phyloP scores from a whole-genome alignment of 2,888 invertebrate genomes.

The Dicycla oo region DNA sequence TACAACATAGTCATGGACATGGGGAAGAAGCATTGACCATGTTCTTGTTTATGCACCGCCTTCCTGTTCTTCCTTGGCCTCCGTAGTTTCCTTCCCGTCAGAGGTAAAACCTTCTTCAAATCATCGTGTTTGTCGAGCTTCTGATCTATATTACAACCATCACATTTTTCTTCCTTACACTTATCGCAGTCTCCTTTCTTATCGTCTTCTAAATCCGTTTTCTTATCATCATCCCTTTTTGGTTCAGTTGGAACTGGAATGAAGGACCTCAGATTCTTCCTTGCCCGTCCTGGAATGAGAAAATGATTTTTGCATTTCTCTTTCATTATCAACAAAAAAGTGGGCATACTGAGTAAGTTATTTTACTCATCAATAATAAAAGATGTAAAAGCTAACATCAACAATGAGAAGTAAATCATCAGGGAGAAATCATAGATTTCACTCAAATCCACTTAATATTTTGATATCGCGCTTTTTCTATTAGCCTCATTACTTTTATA shows the following conservation, averaged over 20 bases:
- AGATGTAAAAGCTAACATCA: not conserved
- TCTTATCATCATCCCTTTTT: slow-evolving; percentile 81
- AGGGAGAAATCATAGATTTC: slow-evolving; percentile 3
- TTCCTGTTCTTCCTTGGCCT: slow-evolving; percentile 86
- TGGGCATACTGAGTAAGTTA: not conserved
- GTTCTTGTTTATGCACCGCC: slow-evolving; percentile 80
- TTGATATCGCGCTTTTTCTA: not conserved
- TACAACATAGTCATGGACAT: slow-evolving; percentile 96
- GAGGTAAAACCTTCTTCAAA: slow-evolving; percentile 74
- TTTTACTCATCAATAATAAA: not conserved
- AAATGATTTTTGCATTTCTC: slow-evolving; percentile 1
- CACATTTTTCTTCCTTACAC: slow-evolving; percentile 81
- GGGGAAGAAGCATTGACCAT: slow-evolving; percentile 92
- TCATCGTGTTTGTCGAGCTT: slow-evolving; percentile 82
- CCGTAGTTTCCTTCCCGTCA: slow-evolving; percentile 76
- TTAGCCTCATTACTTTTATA: not conserved
- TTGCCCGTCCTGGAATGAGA: slow-evolving; percentile 81
- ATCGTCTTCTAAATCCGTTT: slow-evolving; percentile 77
- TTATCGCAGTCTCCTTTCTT: slow-evolving; percentile 81
- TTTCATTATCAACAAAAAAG: not conserved
- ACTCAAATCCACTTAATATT: not conserved
- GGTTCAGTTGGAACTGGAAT: slow-evolving; percentile 84
- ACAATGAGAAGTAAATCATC: slow-evolving; percentile 5
- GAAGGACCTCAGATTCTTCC: slow-evolving; percentile 85
- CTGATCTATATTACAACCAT: slow-evolving; percentile 75